Base-by-base conservation (phyloP, 2,888 invertebrate species). In the Unio pictorum region DNA sequence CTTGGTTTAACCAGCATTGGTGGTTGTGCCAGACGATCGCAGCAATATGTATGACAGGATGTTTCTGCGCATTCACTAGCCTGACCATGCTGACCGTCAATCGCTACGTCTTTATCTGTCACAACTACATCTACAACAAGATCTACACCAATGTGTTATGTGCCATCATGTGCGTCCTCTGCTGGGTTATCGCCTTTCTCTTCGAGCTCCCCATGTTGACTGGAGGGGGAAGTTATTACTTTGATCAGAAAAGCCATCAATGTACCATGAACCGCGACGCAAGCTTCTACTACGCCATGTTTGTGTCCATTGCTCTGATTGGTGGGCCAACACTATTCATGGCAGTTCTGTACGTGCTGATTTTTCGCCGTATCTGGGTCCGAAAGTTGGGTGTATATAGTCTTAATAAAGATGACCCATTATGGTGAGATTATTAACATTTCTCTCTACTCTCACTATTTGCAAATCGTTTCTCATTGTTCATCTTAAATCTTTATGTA, bases 181-280 rank as follows among this genome's bases (percentile, higher is more conserved):
- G 80, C 56, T 87, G 87, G 87, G 26, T 83, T 6, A 28, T 78
- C 2, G 85, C 85, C 26, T 84, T 86, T 62, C 45, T 84, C 23
- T 78, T 83, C 26, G 85, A 87, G 74, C 77, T 84, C 63, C 84
- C 85, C 0, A 87, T 87, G 76, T 79, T 85, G 58, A 26, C 85
- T 4, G 87, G 85, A 8, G 86, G 85, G 86, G 86, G 86, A 2
- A 85, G 78, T 57, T 86, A 87, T 68, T 74, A 72, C 59, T 88
- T 84, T 61, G 88, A 88, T 78, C 55, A 71, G 66, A 86, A 88
- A 72, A 84, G 74, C 65, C 84, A 85, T 66, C 81, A 84, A 67
- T 88, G 88, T 71, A 83, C 86, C 60, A 86, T 87, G 88, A 84
- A 87, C 67, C 76, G 88, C n/a, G 84, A 84, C 1, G 79, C 80